Conservation (phyloP, 2,888 invertebrate genomes). For the Tuberolachnus salignus region DNA sequence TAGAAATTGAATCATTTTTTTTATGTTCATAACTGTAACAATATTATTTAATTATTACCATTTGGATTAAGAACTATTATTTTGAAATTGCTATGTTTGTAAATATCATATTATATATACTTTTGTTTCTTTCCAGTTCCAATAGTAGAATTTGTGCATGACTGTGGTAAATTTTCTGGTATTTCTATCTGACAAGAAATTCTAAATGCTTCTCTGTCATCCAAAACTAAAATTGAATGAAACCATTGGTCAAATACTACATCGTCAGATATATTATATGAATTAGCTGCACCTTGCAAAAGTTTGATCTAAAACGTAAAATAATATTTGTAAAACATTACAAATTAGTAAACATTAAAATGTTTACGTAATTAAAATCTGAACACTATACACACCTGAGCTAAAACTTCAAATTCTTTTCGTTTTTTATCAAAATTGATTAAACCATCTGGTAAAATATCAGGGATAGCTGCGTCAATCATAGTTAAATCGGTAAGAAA, state of each 20-base stretch:
- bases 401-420: slow-evolving; percentile 98
- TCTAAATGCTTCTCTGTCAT: slow-evolving; percentile 90
- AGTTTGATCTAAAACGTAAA: slow-evolving; percentile 75
- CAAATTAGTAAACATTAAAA: background rate
- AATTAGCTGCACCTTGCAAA: slow-evolving; percentile 94
- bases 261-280: slow-evolving; percentile 87
- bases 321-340: background rate
- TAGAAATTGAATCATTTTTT: slow-evolving; percentile 89
- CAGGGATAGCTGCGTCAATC: slow-evolving; percentile 96
- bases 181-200: slow-evolving; percentile 89
- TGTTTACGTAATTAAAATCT: background rate
- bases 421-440: slow-evolving; percentile 98
- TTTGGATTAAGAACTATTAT: background rate
- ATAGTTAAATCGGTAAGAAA: slow-evolving; percentile 98
- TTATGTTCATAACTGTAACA: slow-evolving; percentile 69
- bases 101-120: background rate
- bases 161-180: slow-evolving; percentile 26
- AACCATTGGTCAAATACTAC: slow-evolving; percentile 94
- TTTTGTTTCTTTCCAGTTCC: slow-evolving; percentile 31
- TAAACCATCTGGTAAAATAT: slow-evolving; percentile 76
- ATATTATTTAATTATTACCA: slow-evolving; percentile 8
- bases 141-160: slow-evolving; percentile 27
- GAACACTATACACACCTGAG: slow-evolving; percentile 67
- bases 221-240: slow-evolving; percentile 85
- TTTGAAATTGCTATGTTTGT: background rate